Evolutionary conservation across 2,888 invertebrate genomes (phyloP).

Genomic region (Plebejus argus): DNA sequence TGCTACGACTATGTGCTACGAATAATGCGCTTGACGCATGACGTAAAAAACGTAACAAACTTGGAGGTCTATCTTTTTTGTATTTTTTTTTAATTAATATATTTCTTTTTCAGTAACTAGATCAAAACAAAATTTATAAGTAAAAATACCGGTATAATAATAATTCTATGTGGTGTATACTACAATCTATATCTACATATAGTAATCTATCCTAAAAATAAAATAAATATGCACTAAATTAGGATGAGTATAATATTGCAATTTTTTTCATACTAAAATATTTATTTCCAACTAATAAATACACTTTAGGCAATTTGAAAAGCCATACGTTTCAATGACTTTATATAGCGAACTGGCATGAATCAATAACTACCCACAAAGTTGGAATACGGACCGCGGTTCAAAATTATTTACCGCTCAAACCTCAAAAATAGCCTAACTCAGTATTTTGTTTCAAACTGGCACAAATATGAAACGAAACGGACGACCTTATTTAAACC

Average conservation of each 20-base stretch:
- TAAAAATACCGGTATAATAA: too few species aligned
- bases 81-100: too few species aligned
- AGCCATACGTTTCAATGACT: neutral
- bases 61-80: too few species aligned
- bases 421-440: slow-evolving; percentile 9
- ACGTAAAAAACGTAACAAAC: too few species aligned
- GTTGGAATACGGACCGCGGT: slow-evolving; percentile 10
- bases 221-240: neutral
- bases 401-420: slow-evolving; percentile 9
- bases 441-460: neutral
- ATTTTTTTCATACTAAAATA: neutral
- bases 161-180: too few species aligned
- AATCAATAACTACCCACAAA: slow-evolving; percentile 22
- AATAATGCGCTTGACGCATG: neutral
- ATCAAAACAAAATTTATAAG: too few species aligned
- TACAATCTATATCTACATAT: too few species aligned
- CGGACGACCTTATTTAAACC: neutral
- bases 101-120: too few species aligned
- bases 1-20: neutral
- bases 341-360: neutral
- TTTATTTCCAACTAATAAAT: neutral
- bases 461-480: neutral
- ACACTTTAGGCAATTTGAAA: neutral
- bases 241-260: neutral
- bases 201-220: too few species aligned